Evolutionary conservation across 2,888 invertebrate species (phyloP), one percentile per base, ranked within the genome.

Genomic region (Cristatella mucedo): DNA sequence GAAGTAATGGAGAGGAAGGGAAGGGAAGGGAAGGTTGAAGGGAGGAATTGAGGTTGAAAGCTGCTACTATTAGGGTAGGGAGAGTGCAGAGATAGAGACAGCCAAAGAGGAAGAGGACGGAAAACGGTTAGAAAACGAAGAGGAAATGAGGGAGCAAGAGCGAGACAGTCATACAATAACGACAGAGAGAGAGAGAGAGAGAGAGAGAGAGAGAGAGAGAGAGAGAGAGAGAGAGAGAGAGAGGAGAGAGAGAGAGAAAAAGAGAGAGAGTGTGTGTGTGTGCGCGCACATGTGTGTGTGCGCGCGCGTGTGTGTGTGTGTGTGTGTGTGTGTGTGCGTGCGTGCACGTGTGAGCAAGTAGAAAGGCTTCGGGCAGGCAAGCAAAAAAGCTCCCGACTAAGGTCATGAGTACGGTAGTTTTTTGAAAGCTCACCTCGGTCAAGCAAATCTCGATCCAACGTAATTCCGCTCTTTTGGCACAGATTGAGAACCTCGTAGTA

Each of bases 361-460:
- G n/a, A n/a, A n/a, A n/a, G n/a, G n/a, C n/a, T n/a, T n/a, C n/a
- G n/a, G n/a, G n/a, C n/a, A n/a, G n/a, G n/a, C n/a, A n/a, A n/a
- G n/a, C n/a, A n/a, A n/a, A n/a, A n/a, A n/a, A n/a, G n/a, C n/a
- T n/a, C n/a, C n/a, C n/a, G n/a, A n/a, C n/a, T n/a, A n/a, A n/a
- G n/a, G n/a, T n/a, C n/a, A n/a, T n/a, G n/a, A n/a, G n/a, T n/a
- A n/a, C n/a, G n/a, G n/a, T n/a, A n/a, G n/a, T n/a, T n/a, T n/a
- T n/a, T n/a, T n/a, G n/a, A n/a, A n/a, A n/a, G 7, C 33, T 5
- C 44, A 59, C 60, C 57, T 52, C 47, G 54, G 31, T 56, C 54
- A 5, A 61, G 49, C 4, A 59, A 48, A 19, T 48, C 43, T 16
- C 48, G 51, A 16, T 51, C 53, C 18, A 61, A 45, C 1, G 47